These are phyloP conservation scores for Acronicta alni DNA, from an alignment of 2,888 invertebrate species.

Conservation along the genomic window DNA sequence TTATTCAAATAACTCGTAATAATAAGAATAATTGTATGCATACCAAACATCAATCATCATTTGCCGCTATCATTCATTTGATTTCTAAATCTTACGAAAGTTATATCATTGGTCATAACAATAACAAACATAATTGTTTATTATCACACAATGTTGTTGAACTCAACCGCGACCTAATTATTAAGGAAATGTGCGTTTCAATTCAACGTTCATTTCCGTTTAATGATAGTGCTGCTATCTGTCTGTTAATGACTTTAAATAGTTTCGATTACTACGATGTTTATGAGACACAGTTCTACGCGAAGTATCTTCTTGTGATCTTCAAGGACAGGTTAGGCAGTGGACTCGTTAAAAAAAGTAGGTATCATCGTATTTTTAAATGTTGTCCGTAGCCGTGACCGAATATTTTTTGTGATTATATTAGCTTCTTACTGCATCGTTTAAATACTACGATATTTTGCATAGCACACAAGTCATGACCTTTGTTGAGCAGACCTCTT, in stretches of 20 bases:
- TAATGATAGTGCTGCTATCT: slow-evolving; percentile 34
- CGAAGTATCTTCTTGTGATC: not conserved
- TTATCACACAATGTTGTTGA: slow-evolving; percentile 56
- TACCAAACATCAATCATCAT: slow-evolving; percentile 16
- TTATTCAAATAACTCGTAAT: slow-evolving; percentile 21
- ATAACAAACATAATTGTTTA: slow-evolving; percentile 29
- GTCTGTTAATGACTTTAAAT: slow-evolving; percentile 38
- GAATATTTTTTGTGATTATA: slow-evolving; percentile 7
- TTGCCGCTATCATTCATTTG: slow-evolving; percentile 16
- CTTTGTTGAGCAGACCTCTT: too few relatives aligned
- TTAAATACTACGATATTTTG: too few relatives aligned
- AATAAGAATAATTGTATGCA: slow-evolving; percentile 21
- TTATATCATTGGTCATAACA: slow-evolving; percentile 31
- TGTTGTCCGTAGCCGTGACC: slow-evolving; percentile 12
- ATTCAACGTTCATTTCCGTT: slow-evolving; percentile 49
- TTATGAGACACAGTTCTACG: not conserved
- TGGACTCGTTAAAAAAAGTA: slow-evolving; percentile 12
- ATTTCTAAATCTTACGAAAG: slow-evolving; percentile 39
- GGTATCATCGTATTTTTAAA: not conserved
- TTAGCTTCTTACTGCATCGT: not conserved
- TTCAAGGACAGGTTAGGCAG: slow-evolving; percentile 11
- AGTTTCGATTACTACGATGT: slow-evolving; percentile 18
- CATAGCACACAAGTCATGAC: too few relatives aligned
- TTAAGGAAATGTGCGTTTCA: slow-evolving; percentile 58
- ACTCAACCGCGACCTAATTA: slow-evolving; percentile 64